Evolutionary conservation across 2,797 vertebrate species (phyloP), one percentile per base, ranked within the genome.

Genomic region (Pyrocephalus nanus): DNA sequence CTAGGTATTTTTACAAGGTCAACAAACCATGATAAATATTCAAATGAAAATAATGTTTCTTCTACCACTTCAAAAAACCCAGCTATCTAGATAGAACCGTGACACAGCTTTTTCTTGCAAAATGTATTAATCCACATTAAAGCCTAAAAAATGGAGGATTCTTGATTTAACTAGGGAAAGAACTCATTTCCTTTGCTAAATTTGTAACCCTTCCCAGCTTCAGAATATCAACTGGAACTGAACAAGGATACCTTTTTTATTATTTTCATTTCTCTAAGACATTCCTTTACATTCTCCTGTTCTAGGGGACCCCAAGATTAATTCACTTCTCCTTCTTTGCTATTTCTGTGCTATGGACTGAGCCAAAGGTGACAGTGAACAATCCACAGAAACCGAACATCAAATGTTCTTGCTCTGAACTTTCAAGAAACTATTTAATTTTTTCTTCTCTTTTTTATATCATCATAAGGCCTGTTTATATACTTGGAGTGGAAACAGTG

Each of bases 401-500:
- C 57, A 72, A 88, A 61, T 45, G 40, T 86, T 92, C 65, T 69
- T 54, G 50, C 43, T 69, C 77, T 64, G 65, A 93, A 73, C 82
- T 92, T 95, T 38, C 42, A 94, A 87, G 66, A 86, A 92, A 76
- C 65, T 93, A 86, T 53, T 96, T 65, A 77, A 96, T 76, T 57
- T 53, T 23, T 60, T n/a, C 27, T 40, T 23, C 32, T 36, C 42
- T 91, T 88, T 85, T 95, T 65, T 16, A 74, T 87, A 95, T 85
- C 65, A 70, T 72, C 88, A 67, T 79, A 96, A 95, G 94, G 74
- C 88, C 89, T 66, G 92, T 97, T 97, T 96, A 96, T 82, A 86
- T 96, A 86, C 90, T 97, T 96, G 74, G 75, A 95, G 81, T 81
- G 54, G 77, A 91, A 97, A 84, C 77, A 94, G 91, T 89, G 92